Base-by-base conservation (phyloP, 2,888 invertebrate genomes). In the Morinoia aosen region DNA sequence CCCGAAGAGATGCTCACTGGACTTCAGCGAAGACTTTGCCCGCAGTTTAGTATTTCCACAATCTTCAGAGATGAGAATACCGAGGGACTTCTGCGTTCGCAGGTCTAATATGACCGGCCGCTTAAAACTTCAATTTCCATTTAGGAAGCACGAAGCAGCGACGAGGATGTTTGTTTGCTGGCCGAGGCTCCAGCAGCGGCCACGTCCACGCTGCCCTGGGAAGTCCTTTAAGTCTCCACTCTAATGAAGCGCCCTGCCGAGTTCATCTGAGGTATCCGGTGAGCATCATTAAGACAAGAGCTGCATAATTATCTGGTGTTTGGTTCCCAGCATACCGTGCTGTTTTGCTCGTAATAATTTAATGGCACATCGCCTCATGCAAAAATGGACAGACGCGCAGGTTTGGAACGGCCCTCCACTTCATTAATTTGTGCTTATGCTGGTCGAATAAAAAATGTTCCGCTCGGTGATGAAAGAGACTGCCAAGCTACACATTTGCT, bases 271-370 rank as follows among this genome's bases (percentile, higher is more conserved):
- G 76, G 76, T 76, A 76, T 76, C 76, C 76, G 76, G 76, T 76
- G 76, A 76, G 33, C 76, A 76, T 76, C 76, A 76, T 76, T 76
- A 76, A 76, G 76, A 76, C 76, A 76, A 76, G 76, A 33, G 76
- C 33, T 76, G 76, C 76, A 76, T 76, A 76, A 76, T 76, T 76
- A 76, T 76, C 76, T 76, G 76, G 76, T 76, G 76, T 76, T 76
- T 76, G 76, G 76, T 76, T 76, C 76, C 76, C 76, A 76, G 19
- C 76, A 76, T 33, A 76, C 76, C 76, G 25, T 76, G 76, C 12
- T 33, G 25, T 76, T 76, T 76, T 76, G 76, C 19, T 76, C 76
- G 33, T 33, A 76, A 33, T 76, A 76, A 76, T 12, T 76, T 76
- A 76, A 76, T 76, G 76, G 76, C 76, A 76, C 76, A 76, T 76